phyloP scores from a whole-genome alignment of 2,797 vertebrate species.

The Fratercula arctica region DNA sequence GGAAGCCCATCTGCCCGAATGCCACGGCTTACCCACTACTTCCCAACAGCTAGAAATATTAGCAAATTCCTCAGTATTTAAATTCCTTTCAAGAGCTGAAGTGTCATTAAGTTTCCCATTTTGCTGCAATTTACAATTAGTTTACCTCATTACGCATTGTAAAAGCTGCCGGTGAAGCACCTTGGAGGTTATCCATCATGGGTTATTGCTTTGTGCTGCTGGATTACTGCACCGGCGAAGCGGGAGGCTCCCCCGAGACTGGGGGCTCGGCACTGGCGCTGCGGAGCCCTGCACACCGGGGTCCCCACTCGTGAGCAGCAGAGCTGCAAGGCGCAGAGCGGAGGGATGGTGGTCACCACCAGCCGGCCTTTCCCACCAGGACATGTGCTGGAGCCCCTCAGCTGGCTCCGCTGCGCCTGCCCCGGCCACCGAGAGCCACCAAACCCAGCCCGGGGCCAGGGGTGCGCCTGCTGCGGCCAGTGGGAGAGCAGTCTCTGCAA shows the following conservation, averaged over 20 bases:
- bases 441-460: accelerated
- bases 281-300: accelerated
- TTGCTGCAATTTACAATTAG: slow-evolving; percentile 65
- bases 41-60: neutral
- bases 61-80: slow-evolving; percentile 8
- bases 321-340: accelerated
- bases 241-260: neutral
- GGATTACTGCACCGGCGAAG: accelerated
- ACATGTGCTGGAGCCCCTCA: accelerated
- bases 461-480: neutral
- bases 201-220: neutral
- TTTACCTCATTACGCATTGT: slow-evolving; percentile 62
- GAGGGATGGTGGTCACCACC: accelerated
- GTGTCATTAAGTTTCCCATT: slow-evolving; percentile 65
- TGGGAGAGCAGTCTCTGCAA: neutral
- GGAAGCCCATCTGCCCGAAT: neutral
- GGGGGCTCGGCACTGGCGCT: accelerated
- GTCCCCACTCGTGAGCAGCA: neutral
- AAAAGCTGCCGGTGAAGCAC: slow-evolving; percentile 25
- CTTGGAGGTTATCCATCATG: slow-evolving; percentile 17
- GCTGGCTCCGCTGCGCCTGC: neutral
- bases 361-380: neutral
- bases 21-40: accelerated
- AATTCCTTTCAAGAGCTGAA: slow-evolving; percentile 52
- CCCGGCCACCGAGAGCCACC: neutral